These are phyloP conservation scores for Tipula unca DNA, from an alignment of 2,888 invertebrate species.

Conservation along the genomic window DNA sequence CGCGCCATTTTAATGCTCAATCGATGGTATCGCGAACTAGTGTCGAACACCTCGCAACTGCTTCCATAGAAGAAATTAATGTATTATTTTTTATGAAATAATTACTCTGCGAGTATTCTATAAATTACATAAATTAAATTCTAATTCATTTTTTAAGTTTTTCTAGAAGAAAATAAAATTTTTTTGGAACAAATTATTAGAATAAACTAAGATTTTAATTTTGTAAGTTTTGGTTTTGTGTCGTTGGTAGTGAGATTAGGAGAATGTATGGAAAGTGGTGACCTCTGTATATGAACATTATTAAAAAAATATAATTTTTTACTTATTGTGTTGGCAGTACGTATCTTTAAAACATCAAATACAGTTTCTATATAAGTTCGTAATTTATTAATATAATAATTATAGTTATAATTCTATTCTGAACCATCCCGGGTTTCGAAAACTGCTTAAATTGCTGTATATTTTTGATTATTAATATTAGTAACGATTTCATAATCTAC, in stretches of 20 bases:
- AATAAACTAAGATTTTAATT: slow-evolving; percentile 9
- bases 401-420: no score
- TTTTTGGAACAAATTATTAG: slow-evolving; percentile 17
- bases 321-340: background rate
- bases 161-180: slow-evolving; percentile 18
- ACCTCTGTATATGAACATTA: background rate
- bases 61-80: slow-evolving; percentile 2
- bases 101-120: background rate
- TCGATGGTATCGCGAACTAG: background rate
- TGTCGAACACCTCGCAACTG: background rate
- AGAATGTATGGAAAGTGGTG: background rate
- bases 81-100: slow-evolving; percentile 18
- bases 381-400: no score
- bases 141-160: slow-evolving; percentile 3
- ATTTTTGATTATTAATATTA: no score
- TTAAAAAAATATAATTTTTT: background rate
- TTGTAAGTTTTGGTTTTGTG: background rate
- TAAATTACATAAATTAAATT: slow-evolving; percentile 17
- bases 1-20: slow-evolving; percentile 19
- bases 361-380: no score
- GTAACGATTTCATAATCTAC: no score
- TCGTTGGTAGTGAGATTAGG: background rate
- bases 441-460: no score
- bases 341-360: background rate
- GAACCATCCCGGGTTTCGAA: no score